These are phyloP conservation scores for Calephelis perditalis DNA, from an alignment of 2,888 invertebrate genomes.

Conservation along the genomic window DNA sequence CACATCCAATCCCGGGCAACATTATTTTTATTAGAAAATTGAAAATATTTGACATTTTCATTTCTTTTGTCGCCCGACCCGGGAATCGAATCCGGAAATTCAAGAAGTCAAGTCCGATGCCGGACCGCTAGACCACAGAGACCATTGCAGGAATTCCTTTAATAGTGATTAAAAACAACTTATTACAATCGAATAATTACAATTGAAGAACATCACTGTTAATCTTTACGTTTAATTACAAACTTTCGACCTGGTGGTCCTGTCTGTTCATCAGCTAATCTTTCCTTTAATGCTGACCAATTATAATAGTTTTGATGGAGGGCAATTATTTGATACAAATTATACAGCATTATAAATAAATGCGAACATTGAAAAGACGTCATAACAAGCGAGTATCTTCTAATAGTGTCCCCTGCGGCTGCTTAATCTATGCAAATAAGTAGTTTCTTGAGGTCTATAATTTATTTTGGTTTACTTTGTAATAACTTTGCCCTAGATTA, in stretches of 20 bases:
- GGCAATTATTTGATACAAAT: constrained; percentile 17
- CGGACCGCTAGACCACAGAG: too few species aligned
- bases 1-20: too few species aligned
- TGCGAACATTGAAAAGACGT: constrained; percentile 22
- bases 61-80: too few species aligned
- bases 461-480: constrained; percentile 35
- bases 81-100: too few species aligned
- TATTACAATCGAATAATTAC: too few species aligned
- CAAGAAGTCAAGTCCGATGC: too few species aligned
- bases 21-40: too few species aligned
- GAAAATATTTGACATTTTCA: too few species aligned
- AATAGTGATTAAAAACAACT: too few species aligned
- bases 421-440: constrained; percentile 20
- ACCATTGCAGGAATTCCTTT: too few species aligned
- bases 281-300: not conserved
- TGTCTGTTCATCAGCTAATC: constrained; percentile 6
- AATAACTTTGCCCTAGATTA: constrained; percentile 31
- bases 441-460: constrained; percentile 29
- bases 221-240: too few species aligned
- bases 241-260: constrained; percentile 1
- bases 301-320: constrained; percentile 8
- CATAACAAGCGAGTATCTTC: constrained; percentile 26
- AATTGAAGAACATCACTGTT: too few species aligned
- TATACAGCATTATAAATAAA: constrained; percentile 25
- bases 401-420: constrained; percentile 21